Evolutionary conservation across 2,797 vertebrate genomes (phyloP).

Genomic region (Cephalopachus bancanus): DNA sequence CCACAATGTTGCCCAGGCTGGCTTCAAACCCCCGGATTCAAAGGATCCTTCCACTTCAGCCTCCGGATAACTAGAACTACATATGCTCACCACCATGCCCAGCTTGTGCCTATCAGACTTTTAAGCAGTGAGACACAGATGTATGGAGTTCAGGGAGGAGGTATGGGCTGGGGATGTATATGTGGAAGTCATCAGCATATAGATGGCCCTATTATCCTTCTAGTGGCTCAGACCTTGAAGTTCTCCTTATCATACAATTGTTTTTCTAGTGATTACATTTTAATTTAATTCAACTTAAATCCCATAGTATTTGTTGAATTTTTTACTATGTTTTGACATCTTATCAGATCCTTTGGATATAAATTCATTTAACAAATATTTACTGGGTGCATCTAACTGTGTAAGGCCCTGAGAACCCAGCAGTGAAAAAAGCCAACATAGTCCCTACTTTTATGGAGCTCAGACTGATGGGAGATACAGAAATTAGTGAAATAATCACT

Average conservation of each 20-base stretch:
- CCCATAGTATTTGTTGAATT: slow-evolving; percentile 10
- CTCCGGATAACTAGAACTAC: neutral
- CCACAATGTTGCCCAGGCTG: neutral
- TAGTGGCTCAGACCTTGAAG: slow-evolving; percentile 25
- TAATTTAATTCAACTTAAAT: slow-evolving; percentile 53
- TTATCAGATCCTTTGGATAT: slow-evolving; percentile 22
- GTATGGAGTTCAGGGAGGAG: neutral
- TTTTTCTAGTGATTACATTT: slow-evolving; percentile 51
- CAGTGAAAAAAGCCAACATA: slow-evolving; percentile 49
- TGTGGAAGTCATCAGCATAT: neutral
- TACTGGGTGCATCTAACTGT: neutral
- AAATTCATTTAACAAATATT: slow-evolving; percentile 50
- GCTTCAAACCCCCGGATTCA: neutral
- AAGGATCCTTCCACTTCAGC: neutral
- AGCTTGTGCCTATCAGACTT: neutral
- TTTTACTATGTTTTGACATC: slow-evolving; percentile 37
- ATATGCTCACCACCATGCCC: neutral
- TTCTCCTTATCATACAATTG: neutral
- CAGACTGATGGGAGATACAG: neutral
- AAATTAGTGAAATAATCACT: slow-evolving; percentile 50
- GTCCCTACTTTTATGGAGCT: slow-evolving; percentile 7
- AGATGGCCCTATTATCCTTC: neutral
- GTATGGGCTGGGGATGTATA: neutral
- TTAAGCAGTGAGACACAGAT: neutral
- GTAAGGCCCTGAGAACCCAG: slow-evolving; percentile 15